These are phyloP conservation scores for Erebia ligea DNA, from an alignment of 2,888 invertebrate species.

Conservation along the genomic window DNA sequence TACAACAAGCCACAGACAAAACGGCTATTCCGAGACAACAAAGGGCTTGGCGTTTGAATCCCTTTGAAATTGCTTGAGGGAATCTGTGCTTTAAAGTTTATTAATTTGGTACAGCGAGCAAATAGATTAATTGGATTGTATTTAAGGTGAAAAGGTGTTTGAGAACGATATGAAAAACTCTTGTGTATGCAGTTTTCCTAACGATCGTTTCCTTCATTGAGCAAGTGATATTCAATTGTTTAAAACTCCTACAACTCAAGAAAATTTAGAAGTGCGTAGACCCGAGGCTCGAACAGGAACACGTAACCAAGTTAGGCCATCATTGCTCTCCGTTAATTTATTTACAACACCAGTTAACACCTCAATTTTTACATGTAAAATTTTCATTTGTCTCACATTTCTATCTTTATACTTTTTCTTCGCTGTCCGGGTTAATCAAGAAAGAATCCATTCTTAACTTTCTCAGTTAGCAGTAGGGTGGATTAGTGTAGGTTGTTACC, in stretches of 20 bases:
- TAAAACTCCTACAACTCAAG: no score
- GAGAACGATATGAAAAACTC: not conserved
- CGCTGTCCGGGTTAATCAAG: not conserved
- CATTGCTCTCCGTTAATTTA: no score
- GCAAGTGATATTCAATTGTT: no score
- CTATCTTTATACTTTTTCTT: not conserved
- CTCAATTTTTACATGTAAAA: no score
- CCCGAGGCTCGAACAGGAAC: no score
- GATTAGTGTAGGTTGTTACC: constrained; percentile 2
- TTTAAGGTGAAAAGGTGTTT: not conserved
- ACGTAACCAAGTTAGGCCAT: no score
- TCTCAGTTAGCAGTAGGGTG: not conserved
- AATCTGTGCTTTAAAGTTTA: constrained; percentile 31
- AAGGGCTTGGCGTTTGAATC: constrained; percentile 23
- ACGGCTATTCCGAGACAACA: constrained; percentile 28
- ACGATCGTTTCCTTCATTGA: no score
- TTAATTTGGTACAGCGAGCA: constrained; percentile 23
- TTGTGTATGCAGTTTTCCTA: not conserved
- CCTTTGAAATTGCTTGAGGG: constrained; percentile 33
- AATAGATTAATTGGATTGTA: constrained; percentile 7
- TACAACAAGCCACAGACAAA: constrained; percentile 10
- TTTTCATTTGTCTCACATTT: not conserved
- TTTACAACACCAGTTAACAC: no score
- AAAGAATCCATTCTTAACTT: not conserved
- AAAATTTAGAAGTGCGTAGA: no score